These are phyloP conservation scores for Bombus picipes DNA, from an alignment of 1,140 invertebrate species.

Conservation along the genomic window DNA sequence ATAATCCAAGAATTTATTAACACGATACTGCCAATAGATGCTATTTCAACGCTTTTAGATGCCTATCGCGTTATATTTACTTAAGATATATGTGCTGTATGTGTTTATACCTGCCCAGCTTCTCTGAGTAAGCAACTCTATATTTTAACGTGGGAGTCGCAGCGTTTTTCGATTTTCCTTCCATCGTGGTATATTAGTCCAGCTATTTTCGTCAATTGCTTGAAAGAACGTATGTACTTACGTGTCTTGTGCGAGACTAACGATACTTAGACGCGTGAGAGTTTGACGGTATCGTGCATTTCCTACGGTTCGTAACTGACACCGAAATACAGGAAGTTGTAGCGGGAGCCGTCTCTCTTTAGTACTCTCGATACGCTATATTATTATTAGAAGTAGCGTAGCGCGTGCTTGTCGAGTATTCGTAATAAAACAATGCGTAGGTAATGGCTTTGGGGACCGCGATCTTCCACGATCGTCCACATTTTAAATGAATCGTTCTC, in stretches of 20 bases:
- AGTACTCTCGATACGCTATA: constrained; percentile 40
- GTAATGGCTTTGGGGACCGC: background rate
- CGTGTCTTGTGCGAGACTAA: background rate
- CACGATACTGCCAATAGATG: background rate
- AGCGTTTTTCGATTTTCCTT: background rate
- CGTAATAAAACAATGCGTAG: constrained; percentile 12
- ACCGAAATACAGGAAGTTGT: constrained; percentile 31
- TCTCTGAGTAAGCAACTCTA: constrained; percentile 64
- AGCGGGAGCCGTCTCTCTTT: constrained; percentile 27
- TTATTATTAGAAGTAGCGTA: constrained; percentile 63
- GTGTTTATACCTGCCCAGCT: constrained; percentile 72
- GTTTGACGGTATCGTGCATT: constrained; percentile 3
- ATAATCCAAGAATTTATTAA: background rate
- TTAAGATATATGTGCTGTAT: background rate
- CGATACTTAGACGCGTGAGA: constrained; percentile 1
- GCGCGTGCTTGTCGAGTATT: constrained; percentile 19
- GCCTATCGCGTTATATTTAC: too few relatives aligned
- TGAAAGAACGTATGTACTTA: background rate
- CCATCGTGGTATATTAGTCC: background rate
- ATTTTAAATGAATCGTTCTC: background rate
- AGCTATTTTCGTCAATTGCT: background rate
- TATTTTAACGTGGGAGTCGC: constrained; percentile 56
- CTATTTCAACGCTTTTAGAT: background rate
- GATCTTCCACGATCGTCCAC: background rate
- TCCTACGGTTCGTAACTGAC: constrained; percentile 37